A percentile compares a stretch with the other conserved stretches of the same genome.
phyloP scores from a whole-genome alignment of 2,113 vertebrate species.

The Antennarius striatus region DNA sequence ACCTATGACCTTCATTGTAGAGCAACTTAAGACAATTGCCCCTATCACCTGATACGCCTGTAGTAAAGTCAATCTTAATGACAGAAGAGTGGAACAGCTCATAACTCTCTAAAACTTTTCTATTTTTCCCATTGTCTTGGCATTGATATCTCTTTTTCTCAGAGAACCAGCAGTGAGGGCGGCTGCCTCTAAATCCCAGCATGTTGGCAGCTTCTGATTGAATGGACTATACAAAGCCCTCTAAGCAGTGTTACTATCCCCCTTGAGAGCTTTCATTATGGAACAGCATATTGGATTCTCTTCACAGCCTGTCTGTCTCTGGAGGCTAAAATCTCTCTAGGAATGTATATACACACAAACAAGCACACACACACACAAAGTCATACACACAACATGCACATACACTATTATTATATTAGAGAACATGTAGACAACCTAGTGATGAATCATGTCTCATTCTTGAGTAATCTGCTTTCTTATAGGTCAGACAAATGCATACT shows the following conservation, averaged over 20 bases:
- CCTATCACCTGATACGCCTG: conserved; percentile 13
- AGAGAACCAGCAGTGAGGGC: conserved; percentile 43
- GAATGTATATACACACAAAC: conserved; percentile 37
- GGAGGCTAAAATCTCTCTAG: conserved; percentile 41
- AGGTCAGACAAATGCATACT: conserved; percentile 2
- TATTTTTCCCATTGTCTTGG: conserved; percentile 32
- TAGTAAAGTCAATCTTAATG: conserved; percentile 3
- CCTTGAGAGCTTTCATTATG: conserved; percentile 76
- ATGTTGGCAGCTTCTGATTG: conserved; percentile 68
- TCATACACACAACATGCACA: conserved; percentile 24
- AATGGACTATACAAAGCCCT: conserved; percentile 74
- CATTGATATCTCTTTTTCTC: conserved; percentile 53
- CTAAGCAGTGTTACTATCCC: conserved; percentile 72
- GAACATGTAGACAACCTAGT: conserved; percentile 39
- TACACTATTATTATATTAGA: conserved; percentile 16
- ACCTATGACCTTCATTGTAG: neutral
- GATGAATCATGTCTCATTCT: conserved; percentile 46
- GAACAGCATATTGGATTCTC: conserved; percentile 76
- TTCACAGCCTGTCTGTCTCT: conserved; percentile 62
- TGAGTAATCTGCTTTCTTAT: conserved; percentile 26
- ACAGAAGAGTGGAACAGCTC: neutral
- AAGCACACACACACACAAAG: neutral
- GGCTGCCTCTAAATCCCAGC: conserved; percentile 67
- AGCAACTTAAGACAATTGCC: neutral
- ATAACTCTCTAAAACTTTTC: conserved; percentile 14